phyloP scores from a whole-genome alignment of 2,113 vertebrate genomes.

The Elgaria multicarinata region DNA sequence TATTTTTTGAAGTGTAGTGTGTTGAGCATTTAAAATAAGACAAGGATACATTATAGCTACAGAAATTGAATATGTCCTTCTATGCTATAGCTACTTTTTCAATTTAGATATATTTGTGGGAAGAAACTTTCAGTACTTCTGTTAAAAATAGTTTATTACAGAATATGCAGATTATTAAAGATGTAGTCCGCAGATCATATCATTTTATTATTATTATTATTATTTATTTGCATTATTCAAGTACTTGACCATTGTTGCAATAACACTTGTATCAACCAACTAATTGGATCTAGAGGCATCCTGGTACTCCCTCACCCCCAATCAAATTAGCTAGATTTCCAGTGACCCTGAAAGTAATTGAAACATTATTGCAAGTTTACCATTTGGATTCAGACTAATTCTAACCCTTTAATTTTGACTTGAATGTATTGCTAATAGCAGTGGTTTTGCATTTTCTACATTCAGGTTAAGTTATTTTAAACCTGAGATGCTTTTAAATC shows the following conservation, averaged over 20 bases:
- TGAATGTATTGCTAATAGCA: neutral
- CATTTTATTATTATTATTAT: neutral
- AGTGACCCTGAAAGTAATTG: neutral
- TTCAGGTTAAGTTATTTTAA: neutral
- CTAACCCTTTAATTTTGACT: constrained; percentile 1
- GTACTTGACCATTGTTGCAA: neutral
- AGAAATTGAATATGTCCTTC: neutral
- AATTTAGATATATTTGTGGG: neutral
- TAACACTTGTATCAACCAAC: neutral
- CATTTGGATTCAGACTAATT: neutral
- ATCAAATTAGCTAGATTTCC: neutral
- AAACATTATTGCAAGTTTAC: neutral
- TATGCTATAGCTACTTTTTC: neutral
- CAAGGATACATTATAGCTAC: neutral
- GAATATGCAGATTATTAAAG: too few relatives aligned
- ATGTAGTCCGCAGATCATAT: neutral
- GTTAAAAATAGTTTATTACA: neutral
- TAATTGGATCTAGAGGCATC: neutral
- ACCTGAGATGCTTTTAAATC: neutral
- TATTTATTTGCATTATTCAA: neutral
- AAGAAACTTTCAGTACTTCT: neutral
- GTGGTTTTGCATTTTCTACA: constrained; percentile 1
- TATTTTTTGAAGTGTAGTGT: too few relatives aligned
- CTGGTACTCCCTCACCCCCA: too few relatives aligned
- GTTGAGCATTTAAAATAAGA: neutral